phyloP scores from a whole-genome alignment of 2,113 vertebrate genomes.

The Dromas ardeola region DNA sequence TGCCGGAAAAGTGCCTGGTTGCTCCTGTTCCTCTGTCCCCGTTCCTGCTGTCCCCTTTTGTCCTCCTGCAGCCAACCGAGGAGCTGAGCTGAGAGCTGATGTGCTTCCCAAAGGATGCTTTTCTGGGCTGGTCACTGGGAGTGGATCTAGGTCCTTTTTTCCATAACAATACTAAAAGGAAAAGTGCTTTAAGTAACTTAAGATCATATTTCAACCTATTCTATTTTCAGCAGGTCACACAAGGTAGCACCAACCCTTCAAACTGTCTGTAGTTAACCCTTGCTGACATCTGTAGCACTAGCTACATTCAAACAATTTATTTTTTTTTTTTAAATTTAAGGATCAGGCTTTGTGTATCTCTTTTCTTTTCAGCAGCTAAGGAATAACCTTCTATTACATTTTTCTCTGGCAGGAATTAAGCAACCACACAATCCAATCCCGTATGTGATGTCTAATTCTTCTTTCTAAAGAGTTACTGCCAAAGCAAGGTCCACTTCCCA shows the following conservation, averaged over 20 bases:
- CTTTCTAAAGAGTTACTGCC: background rate
- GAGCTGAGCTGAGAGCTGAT: background rate
- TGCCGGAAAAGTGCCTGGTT: background rate
- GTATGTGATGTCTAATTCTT: background rate
- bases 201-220: background rate
- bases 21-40: background rate
- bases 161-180: background rate
- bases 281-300: background rate
- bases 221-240: background rate
- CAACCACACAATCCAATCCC: background rate
- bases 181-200: background rate
- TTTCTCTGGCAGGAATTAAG: background rate
- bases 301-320: background rate
- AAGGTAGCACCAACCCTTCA: background rate
- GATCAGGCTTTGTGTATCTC: accelerated
- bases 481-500: background rate
- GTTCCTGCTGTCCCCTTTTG: background rate
- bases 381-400: background rate
- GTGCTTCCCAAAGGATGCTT: background rate
- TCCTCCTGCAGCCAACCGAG: background rate
- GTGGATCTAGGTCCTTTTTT: background rate
- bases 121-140: background rate
- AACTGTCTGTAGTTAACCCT: background rate
- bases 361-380: background rate
- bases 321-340: too few relatives aligned